Evolutionary conservation across 2,888 invertebrate genomes (phyloP), one percentile per base, ranked within the genome.

Genomic region (Tolmerus cingulatus): DNA sequence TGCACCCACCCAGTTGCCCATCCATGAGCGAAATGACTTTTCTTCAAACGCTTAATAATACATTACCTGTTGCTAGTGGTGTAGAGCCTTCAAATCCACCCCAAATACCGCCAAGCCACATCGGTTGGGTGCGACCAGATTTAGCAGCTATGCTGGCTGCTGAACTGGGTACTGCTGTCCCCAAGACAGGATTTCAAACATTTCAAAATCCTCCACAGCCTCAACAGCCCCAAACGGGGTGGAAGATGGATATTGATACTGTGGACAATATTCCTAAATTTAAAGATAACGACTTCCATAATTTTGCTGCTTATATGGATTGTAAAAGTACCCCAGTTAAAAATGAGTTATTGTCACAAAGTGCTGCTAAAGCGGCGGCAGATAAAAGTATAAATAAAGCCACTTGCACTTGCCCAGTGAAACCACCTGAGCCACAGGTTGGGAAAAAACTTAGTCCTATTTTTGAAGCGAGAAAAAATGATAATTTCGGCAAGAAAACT

Each of bases 241-340:
- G 91, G 91, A 92, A 92, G 87, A 77, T 91, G 3, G 90, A 91
- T 23, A 89, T 92, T 30, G 92, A 92, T 81, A 92, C 91, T 0
- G 92, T 92, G 0, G 92, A 92, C 88, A 90, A 91, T 1, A 89
- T 88, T 5, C 66, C 86, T 12, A 76, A 84, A 30, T 51, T 55
- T 40, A 27, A 74, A 16, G 78, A 74, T 23, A 87, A 78, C 46
- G 89, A 90, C 7, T 90, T 89, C 74, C 90, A 91, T 77, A 92
- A 92, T 89, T 89, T 92, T 16, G 92, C 90, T 0, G 89, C 89
- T n/a, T 92, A 92, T 81, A 91, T 92, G 87, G 90, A 90, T 27
- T 89, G 90, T 43, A 92, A 92, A 87, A 90, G 91, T 1, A 92
- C 92, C 5, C 92, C 92, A 4, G 90, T 91, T 0, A 92, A 92